Percentiles rank a stretch among this genome's conserved stretches.
These are phyloP conservation scores for Cloeon dipterum DNA, from an alignment of 2,888 invertebrate genomes.

Conservation along the genomic window DNA sequence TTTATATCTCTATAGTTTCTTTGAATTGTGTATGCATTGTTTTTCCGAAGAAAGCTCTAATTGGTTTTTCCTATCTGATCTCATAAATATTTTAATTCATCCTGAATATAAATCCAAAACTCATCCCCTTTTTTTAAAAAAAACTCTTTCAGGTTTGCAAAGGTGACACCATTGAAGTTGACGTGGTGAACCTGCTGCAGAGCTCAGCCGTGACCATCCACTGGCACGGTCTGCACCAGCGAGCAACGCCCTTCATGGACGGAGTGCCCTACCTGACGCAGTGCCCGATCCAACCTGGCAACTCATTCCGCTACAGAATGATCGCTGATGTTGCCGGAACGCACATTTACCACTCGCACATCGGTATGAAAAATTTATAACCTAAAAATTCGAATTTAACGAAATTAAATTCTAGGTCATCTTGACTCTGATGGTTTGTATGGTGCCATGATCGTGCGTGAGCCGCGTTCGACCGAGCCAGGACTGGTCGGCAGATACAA, in stretches of 20 bases:
- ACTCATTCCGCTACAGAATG: conserved; percentile 17
- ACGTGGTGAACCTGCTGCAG: conserved; percentile 19
- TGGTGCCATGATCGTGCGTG: conserved; percentile 19
- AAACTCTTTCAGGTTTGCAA: conserved; percentile 26
- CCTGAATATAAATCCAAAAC: too few species aligned
- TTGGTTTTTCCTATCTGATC: too few species aligned
- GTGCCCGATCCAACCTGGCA: conserved; percentile 18
- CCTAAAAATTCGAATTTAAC: too few species aligned
- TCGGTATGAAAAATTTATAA: conserved; percentile 11
- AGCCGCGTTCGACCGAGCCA: conserved; percentile 12
- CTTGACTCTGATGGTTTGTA: conserved; percentile 22
- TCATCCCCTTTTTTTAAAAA: too few species aligned
- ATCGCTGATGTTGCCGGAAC: conserved; percentile 17
- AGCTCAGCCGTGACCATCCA: conserved; percentile 22
- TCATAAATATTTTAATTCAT: too few species aligned
- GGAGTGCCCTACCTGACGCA: conserved; percentile 21
- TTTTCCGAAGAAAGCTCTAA: too few species aligned
- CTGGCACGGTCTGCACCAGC: conserved; percentile 25
- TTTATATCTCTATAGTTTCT: too few species aligned
- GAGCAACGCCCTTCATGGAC: conserved; percentile 18
- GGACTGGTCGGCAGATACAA: conserved; percentile 16
- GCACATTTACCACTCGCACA: conserved; percentile 21
- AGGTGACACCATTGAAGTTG: conserved; percentile 20
- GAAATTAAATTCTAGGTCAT: conserved; percentile 16
- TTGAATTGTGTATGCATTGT: too few species aligned